phyloP scores from a whole-genome alignment of 1,140 invertebrate species.

The Heliothis virescens region DNA sequence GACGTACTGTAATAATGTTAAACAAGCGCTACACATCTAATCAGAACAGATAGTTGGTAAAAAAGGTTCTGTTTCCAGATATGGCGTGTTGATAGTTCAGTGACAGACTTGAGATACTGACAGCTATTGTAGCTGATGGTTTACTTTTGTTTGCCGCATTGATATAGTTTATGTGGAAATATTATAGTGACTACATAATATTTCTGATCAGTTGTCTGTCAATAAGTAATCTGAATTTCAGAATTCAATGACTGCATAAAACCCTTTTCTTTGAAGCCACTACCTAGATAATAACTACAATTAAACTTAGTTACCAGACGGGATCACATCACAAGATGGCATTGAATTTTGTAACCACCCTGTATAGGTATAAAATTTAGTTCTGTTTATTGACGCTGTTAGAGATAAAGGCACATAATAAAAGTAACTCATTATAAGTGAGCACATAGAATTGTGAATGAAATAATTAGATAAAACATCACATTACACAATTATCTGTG shows the following conservation, averaged over 20 bases:
- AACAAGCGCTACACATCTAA: constrained; percentile 6
- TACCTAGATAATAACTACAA: too few species aligned
- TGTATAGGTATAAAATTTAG: neutral
- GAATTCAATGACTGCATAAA: too few species aligned
- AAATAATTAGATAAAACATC: constrained; percentile 1
- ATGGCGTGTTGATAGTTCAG: constrained; percentile 13
- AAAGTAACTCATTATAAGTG: neutral
- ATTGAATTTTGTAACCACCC: too few species aligned
- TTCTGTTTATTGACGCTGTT: neutral
- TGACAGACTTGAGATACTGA: constrained; percentile 16
- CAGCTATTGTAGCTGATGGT: neutral
- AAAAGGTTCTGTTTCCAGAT: neutral
- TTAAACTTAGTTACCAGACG: too few species aligned
- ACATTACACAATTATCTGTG: constrained; percentile 24
- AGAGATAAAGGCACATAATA: neutral
- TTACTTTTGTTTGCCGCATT: neutral
- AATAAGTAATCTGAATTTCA: too few species aligned
- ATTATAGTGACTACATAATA: too few species aligned
- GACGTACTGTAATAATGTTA: neutral
- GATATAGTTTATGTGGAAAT: neutral
- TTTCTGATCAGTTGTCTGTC: neutral
- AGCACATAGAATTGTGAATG: neutral
- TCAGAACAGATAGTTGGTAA: neutral
- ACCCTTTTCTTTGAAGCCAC: too few species aligned
- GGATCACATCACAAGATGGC: too few species aligned